A percentile compares a stretch with the other conserved stretches of the same genome.
These are phyloP conservation scores for Brenthis hecate DNA, from an alignment of 2,888 invertebrate genomes.

Conservation along the genomic window DNA sequence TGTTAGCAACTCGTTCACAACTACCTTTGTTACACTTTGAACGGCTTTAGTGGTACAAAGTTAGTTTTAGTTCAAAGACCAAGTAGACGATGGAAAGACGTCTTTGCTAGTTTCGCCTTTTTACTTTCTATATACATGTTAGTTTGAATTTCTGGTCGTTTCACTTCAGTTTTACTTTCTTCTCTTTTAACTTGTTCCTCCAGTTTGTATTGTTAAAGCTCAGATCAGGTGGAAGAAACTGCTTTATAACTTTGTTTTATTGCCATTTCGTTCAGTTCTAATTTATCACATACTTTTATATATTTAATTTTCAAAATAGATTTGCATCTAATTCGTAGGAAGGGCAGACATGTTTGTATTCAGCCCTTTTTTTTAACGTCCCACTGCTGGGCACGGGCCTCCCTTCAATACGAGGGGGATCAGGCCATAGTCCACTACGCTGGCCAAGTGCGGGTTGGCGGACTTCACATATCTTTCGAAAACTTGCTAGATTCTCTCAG, in stretches of 20 bases:
- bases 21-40: conserved; percentile 38
- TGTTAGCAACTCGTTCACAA: conserved; percentile 38
- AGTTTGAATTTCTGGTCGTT: conserved; percentile 28
- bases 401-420: no score
- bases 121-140: conserved; percentile 24
- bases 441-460: no score
- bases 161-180: conserved; percentile 13
- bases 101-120: conserved; percentile 28
- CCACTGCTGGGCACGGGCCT: no score
- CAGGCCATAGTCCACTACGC: no score
- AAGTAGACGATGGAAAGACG: conserved; percentile 30
- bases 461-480: no score
- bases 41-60: conserved; percentile 39
- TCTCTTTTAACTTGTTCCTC: conserved; percentile 6
- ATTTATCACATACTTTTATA: neutral
- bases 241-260: conserved; percentile 12
- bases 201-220: conserved; percentile 5
- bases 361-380: no score
- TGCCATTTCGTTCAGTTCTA: neutral
- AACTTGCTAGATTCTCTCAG: no score
- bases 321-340: no score
- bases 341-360: no score
- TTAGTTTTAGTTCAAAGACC: conserved; percentile 35
- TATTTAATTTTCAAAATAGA: neutral
- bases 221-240: conserved; percentile 14